Evolutionary conservation across 2,888 invertebrate species (phyloP), one percentile per base, ranked within the genome.

Genomic region (Heterodera filipjevi): DNA sequence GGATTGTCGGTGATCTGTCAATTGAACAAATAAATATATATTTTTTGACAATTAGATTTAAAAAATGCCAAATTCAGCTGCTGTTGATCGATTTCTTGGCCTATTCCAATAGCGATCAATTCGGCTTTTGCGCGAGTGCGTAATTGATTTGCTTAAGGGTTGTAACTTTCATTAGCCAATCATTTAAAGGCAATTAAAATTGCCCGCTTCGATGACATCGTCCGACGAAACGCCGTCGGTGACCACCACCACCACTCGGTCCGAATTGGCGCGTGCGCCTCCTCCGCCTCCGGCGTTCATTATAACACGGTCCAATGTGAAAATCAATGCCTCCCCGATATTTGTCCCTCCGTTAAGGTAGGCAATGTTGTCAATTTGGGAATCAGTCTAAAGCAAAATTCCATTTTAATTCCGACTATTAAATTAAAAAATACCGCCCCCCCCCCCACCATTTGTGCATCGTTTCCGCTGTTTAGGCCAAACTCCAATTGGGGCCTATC

Each of bases 221-320:
- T 88, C 88, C 82, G 87, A 89, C 46, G 90, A 89, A 71, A 87
- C 86, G 22, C 90, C 90, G 78, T 90, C 90, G 1, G 90, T 90
- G 46, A 90, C 87, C 14, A 90, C 89, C 32, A 90, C 85, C 10
- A 87, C 89, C 0, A 90, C 86, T 80, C 87, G 89, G 33, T 84
- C 83, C 3, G 59, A 59, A 59, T 59, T 59, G 59, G 19, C 22
- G 6, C 59, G 49, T 53, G 49, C n/a, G 2, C 2, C n/a, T n/a
- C n/a, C n/a, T n/a, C n/a, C n/a, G n/a, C n/a, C n/a, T n/a, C n/a
- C 59, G n/a, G n/a, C 59, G 27, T 49, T 19, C 49, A n/a, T n/a
- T 59, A 59, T n/a, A 8, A 27, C 59, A 12, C 27, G 59, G n/a
- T 6, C 5, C 12, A 85, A 77, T 1, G 86, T 83, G 70, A 86